phyloP scores from a whole-genome alignment of 2,113 vertebrate genomes.

The Forbesichthys papilliferus region DNA sequence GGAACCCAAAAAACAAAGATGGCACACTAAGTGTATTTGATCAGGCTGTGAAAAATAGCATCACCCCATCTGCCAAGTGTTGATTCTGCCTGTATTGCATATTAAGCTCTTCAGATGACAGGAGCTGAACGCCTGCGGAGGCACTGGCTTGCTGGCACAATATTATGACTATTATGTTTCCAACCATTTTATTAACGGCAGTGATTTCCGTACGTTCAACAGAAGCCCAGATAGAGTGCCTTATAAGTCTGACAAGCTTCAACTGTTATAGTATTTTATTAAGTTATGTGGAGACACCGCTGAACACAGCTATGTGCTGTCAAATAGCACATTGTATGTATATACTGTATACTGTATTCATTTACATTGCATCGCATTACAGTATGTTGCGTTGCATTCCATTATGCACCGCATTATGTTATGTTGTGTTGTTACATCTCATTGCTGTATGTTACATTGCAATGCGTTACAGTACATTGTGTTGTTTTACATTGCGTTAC shows the following conservation, averaged over 20 bases:
- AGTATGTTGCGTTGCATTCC: background rate
- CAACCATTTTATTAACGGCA: slow-evolving; percentile 29
- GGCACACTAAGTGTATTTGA: slow-evolving; percentile 51
- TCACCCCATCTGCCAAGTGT: slow-evolving; percentile 63
- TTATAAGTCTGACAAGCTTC: background rate
- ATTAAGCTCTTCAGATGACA: slow-evolving; percentile 62
- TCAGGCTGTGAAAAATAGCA: slow-evolving; percentile 45
- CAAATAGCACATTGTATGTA: background rate
- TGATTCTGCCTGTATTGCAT: slow-evolving; percentile 34
- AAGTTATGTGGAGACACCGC: background rate
- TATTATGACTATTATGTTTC: slow-evolving; percentile 43
- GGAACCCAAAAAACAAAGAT: slow-evolving; percentile 46
- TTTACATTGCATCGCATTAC: background rate
- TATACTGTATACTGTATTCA: too few species aligned
- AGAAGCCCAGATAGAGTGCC: background rate
- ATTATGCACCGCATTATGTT: too few species aligned
- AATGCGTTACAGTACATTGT: too few species aligned
- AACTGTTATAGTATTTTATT: background rate
- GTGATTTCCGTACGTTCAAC: background rate
- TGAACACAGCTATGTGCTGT: background rate
- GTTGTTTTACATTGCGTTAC: too few species aligned
- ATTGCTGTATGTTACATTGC: too few species aligned
- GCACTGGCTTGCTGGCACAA: slow-evolving; percentile 44
- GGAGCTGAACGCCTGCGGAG: slow-evolving; percentile 45
- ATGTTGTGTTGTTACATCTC: too few species aligned